Evolutionary conservation across 2,797 vertebrate species (phyloP), one percentile per base, ranked within the genome.

Genomic region (Oryzias dopingdopingensis): DNA sequence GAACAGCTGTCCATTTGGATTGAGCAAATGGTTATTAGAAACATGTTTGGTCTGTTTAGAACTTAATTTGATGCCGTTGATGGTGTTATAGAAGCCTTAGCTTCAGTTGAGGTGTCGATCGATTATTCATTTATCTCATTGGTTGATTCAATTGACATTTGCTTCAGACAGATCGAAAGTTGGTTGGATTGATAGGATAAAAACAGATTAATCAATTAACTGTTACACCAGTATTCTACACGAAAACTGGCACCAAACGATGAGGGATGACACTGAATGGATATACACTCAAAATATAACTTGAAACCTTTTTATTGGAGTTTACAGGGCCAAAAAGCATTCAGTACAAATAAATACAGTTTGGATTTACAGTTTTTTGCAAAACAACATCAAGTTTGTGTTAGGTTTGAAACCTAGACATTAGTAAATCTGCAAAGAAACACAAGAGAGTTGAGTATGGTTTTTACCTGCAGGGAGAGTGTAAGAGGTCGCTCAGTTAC

Each of bases 311-410:
- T 86, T 82, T 83, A 83, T 72, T 81, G 40, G 61, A 24, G 56
- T 69, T 59, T 67, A 74, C 42, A 81, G 49, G 52, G 70, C 61
- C 52, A 55, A 42, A 59, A 37, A 37, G 32, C 32, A 37, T 77
- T 70, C 14, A 71, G 66, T 58, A 60, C 42, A 32, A 85, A 85
- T 80, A 86, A 85, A 87, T 83, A 86, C 61, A 79, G 17, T 67
- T 12, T 32, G 32, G 44, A 66, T 80, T 55, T 17, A 22, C 43
- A 58, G 59, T 42, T 4, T 40, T 66, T 70, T 67, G 74, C 47
- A 81, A 77, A 77, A 67, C 40, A 44, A 67, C n/a, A 53, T 18
- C 29, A 56, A 29, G 50, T 73, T 62, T 15, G 10, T 61, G 32
- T 29, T n/a, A n/a, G n/a, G n/a, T n/a, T n/a, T n/a, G n/a, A n/a